Percentiles rank a stretch among this genome's conserved stretches.
Conservation (phyloP, 2,888 invertebrate species). For the Dorcus parallelipipedus region DNA sequence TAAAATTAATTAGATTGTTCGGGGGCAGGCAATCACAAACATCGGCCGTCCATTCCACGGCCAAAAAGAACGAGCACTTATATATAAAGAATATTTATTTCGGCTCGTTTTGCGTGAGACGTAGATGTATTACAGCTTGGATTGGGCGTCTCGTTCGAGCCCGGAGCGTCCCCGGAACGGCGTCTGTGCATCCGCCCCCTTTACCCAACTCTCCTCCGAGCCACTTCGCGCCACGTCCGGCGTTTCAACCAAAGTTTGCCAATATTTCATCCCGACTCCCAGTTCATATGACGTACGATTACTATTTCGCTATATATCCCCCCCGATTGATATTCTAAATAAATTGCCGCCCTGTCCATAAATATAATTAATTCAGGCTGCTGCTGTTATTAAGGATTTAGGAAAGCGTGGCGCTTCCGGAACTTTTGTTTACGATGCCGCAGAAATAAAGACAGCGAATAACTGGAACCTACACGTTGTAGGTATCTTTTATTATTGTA, state of each 20-base stretch:
- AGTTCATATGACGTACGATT: slow-evolving; percentile 7
- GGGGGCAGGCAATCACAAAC: too few relatives aligned
- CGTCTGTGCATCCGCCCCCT: slow-evolving; percentile 29
- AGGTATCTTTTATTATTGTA: too few relatives aligned
- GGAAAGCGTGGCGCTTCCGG: too few relatives aligned
- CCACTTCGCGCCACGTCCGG: slow-evolving; percentile 40
- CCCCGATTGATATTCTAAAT: slow-evolving; percentile 7
- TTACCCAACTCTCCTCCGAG: slow-evolving; percentile 27
- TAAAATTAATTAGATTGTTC: too few relatives aligned
- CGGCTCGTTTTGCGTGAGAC: slow-evolving; percentile 40
- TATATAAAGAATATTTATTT: slow-evolving; percentile 42
- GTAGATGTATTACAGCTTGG: slow-evolving; percentile 40
- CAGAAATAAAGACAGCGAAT: too few relatives aligned
- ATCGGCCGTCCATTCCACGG: background rate
- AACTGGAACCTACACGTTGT: too few relatives aligned
- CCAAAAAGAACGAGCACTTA: slow-evolving; percentile 24
- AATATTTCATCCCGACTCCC: slow-evolving; percentile 35
- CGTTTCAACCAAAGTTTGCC: slow-evolving; percentile 40
- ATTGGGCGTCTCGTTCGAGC: slow-evolving; percentile 31
- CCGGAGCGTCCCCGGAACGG: slow-evolving; percentile 25
- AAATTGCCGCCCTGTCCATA: background rate
- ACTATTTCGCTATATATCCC: slow-evolving; percentile 8
- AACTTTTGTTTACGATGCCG: too few relatives aligned
- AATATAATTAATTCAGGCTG: too few relatives aligned
- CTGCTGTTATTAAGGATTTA: too few relatives aligned